phyloP scores from a whole-genome alignment of 2,113 vertebrate genomes.

The Hydrochoerus hydrochaeris region DNA sequence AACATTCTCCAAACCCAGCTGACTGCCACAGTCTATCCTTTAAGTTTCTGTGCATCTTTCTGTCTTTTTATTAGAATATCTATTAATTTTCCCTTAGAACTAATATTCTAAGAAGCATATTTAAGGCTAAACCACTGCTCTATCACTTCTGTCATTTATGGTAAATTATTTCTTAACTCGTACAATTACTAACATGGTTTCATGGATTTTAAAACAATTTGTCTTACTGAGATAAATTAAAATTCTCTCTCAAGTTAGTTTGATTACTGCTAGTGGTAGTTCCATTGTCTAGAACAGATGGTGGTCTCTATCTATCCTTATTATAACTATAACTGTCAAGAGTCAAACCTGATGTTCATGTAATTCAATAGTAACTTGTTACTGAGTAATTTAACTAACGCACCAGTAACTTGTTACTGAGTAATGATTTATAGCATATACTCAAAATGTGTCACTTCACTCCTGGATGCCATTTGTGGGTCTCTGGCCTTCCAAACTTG shows the following conservation, averaged over 20 bases:
- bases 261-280: not conserved
- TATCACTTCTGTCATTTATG: slow-evolving; percentile 42
- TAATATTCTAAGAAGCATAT: not conserved
- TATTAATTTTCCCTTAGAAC: not conserved
- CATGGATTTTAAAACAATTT: slow-evolving; percentile 42
- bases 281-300: not conserved
- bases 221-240: not conserved
- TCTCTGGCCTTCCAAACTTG: not conserved
- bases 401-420: not conserved
- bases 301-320: not conserved
- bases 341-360: slow-evolving; percentile 15
- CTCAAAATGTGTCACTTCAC: not conserved
- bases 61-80: not conserved
- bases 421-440: not conserved
- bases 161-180: slow-evolving; percentile 36
- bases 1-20: not conserved
- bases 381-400: not conserved
- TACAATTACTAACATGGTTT: slow-evolving; percentile 5
- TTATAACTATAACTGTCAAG: not conserved
- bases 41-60: not conserved
- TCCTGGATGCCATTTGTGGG: not conserved
- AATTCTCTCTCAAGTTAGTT: slow-evolving; percentile 7
- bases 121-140: not conserved
- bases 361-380: not conserved
- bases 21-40: not conserved